phyloP scores from a whole-genome alignment of 2,888 invertebrate species.

The Lepidocyrtinus sp. region DNA sequence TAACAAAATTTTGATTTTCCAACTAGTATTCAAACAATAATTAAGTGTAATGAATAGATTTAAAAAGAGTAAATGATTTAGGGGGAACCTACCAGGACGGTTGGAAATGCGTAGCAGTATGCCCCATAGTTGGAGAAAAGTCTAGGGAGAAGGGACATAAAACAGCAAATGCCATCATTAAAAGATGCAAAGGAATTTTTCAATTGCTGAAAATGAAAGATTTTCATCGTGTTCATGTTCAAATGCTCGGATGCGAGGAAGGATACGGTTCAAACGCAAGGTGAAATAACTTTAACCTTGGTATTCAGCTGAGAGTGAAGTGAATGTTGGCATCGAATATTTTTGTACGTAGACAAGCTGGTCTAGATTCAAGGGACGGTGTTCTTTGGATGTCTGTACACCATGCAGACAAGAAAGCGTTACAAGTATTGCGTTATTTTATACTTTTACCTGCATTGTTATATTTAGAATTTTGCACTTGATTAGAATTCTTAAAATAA shows the following conservation, averaged over 20 bases:
- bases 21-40: too few relatives aligned
- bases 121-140: constrained; percentile 73
- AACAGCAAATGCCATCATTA: constrained; percentile 73
- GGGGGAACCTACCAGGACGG: constrained; percentile 73
- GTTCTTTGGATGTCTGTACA: constrained; percentile 74
- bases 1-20: too few relatives aligned
- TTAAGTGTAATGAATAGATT: too few relatives aligned
- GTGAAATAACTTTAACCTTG: too few relatives aligned
- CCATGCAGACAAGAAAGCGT: constrained; percentile 73
- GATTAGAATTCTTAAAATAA: background rate
- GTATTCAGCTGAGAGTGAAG: background rate
- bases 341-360: constrained; percentile 40
- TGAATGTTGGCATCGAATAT: constrained; percentile 16
- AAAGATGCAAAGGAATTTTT: constrained; percentile 71
- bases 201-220: constrained; percentile 71
- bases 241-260: constrained; percentile 73
- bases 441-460: too few relatives aligned
- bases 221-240: constrained; percentile 72
- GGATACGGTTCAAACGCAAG: constrained; percentile 72
- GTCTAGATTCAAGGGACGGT: constrained; percentile 72
- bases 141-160: constrained; percentile 73
- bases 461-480: background rate
- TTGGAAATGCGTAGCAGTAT: constrained; percentile 73
- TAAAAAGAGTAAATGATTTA: too few relatives aligned
- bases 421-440: constrained; percentile 72